These are phyloP conservation scores for Maniola hyperantus DNA, from an alignment of 2,888 invertebrate species.

Conservation along the genomic window DNA sequence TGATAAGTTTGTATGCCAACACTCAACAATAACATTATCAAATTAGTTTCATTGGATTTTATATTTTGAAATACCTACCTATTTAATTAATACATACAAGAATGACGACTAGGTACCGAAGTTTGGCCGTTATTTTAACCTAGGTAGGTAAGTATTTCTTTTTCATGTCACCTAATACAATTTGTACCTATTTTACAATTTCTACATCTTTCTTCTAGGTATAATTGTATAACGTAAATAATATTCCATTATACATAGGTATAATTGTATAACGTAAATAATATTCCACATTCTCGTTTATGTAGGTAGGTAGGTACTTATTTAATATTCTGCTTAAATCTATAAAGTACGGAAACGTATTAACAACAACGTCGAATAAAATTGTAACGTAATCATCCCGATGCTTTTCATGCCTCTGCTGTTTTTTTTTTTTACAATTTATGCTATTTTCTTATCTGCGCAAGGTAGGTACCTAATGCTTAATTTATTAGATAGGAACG, in stretches of 20 bases:
- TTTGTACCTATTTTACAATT: no score
- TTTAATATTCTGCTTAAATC: neutral
- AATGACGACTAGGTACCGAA: neutral
- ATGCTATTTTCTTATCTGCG: no score
- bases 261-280: no score
- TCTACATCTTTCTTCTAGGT: no score
- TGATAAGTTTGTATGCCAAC: neutral
- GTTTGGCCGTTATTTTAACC: conserved; percentile 1
- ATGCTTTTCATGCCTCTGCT: neutral
- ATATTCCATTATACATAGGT: no score
- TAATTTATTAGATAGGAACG: no score
- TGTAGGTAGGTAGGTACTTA: neutral
- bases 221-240: no score
- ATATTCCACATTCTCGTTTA: no score
- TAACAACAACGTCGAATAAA: neutral
- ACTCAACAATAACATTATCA: conserved; percentile 12
- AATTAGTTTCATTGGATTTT: neutral
- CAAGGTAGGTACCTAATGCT: no score
- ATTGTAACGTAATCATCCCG: neutral
- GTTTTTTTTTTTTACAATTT: neutral
- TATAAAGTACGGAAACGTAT: neutral
- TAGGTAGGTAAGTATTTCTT: neutral
- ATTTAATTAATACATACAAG: conserved; percentile 3
- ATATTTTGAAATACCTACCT: conserved; percentile 1
- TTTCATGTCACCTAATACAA: conserved; percentile 8